Evolutionary conservation across 2,113 vertebrate species (phyloP).

Genomic region (Clupea harengus): DNA sequence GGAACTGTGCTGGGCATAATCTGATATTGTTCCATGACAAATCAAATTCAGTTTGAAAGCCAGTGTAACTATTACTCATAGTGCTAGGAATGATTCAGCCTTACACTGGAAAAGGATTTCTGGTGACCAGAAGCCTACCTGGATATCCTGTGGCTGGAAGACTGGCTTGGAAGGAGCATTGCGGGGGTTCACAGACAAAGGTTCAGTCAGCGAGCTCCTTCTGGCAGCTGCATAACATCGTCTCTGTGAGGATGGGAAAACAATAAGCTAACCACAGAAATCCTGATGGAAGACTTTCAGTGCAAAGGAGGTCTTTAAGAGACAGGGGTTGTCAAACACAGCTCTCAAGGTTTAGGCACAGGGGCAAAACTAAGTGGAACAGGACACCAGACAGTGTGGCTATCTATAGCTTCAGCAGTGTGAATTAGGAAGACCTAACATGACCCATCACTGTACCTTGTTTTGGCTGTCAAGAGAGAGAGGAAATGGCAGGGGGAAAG

Average conservation of each 20-base stretch:
- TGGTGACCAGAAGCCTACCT: slow-evolving; percentile 46
- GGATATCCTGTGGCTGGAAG: slow-evolving; percentile 58
- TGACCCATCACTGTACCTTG: background rate
- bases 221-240: slow-evolving; percentile 63
- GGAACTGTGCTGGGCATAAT: background rate
- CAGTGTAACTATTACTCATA: background rate
- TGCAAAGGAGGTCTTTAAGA: background rate
- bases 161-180: slow-evolving; percentile 28
- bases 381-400: background rate
- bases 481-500: background rate
- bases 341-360: background rate
- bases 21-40: background rate
- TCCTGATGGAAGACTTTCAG: background rate
- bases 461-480: background rate
- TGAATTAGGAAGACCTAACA: background rate
- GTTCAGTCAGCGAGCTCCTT: slow-evolving; percentile 58
- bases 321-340: background rate
- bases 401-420: background rate
- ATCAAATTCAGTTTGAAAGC: background rate
- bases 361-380: background rate
- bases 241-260: slow-evolving; percentile 50
- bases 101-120: background rate
- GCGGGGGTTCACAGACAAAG: slow-evolving; percentile 20
- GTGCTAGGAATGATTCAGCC: background rate
- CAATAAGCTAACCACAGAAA: background rate